Base-by-base conservation (phyloP, 2,113 vertebrate genomes). In the Esox niger region DNA sequence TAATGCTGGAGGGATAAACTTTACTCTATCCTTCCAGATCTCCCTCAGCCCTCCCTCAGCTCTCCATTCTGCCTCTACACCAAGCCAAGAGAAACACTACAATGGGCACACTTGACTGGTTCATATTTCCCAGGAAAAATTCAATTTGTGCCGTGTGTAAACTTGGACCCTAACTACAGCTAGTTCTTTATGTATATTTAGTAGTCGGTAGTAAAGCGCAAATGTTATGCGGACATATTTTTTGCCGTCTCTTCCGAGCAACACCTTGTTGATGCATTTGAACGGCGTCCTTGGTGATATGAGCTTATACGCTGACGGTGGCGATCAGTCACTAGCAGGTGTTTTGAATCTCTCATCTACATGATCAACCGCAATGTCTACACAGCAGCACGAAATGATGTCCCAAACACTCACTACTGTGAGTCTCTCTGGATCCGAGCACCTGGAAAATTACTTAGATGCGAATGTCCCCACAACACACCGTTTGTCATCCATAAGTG, bases 121-220 rank as follows among this genome's bases (percentile, higher is more conserved):
- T 87, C 75, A 43, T 69, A 67, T 83, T 84, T 84, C 83, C 66
- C 62, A 71, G 86, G 74, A 86, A 79, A 86, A 84, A 69, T 76
- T 69, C 32, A 83, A 84, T 86, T 79, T 82, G 78, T 68, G 69
- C 66, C 68, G 27, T 58, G 32, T 61, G 59, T 79, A 78, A 73
- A 60, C 80, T 77, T 61, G 59, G 26, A 70, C 73, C 76, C 38
- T 68, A 75, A 83, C 86, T 77, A 78, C 80, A 83, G 69, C 10
- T 54, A 35, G 75, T 71, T 64, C 69, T 79, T 76, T 76, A 66
- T 69, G 64, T 70, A 71, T 77, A 73, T n/a, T n/a, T n/a, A n/a
- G n/a, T n/a, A n/a, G n/a, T n/a, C n/a, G 38, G 38, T 43, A 17
- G 13, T 43, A 43, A 43, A 43, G 3, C 17, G 38, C n/a, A n/a